Percentiles rank a stretch among this genome's conserved stretches.
Evolutionary conservation across 2,113 vertebrate genomes (phyloP).

Genomic region (Hiodon alosoides): DNA sequence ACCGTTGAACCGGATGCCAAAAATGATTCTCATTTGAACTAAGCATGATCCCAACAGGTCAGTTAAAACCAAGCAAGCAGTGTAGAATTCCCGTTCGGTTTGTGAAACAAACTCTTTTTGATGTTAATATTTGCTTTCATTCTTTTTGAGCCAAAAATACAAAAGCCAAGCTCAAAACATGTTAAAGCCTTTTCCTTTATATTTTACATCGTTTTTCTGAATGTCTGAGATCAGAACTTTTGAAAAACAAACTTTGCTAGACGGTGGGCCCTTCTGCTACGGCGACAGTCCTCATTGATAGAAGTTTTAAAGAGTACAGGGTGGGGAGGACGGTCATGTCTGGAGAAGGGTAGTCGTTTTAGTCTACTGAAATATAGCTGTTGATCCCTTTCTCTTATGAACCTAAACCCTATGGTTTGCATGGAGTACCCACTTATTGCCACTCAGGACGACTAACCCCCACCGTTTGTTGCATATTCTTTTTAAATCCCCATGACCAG

Average conservation of each 20-base stretch:
- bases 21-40: not conserved
- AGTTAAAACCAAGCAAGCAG: not conserved
- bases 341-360: no score
- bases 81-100: not conserved
- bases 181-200: not conserved
- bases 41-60: not conserved
- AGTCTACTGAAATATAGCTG: no score
- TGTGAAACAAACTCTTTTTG: constrained; percentile 1
- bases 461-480: not conserved
- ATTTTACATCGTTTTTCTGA: not conserved
- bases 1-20: not conserved
- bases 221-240: not conserved
- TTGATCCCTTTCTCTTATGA: no score
- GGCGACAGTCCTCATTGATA: no score
- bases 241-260: no score
- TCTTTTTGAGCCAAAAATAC: constrained; percentile 8
- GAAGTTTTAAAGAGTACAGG: no score
- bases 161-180: constrained; percentile 6
- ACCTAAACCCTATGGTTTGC: no score
- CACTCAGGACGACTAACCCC: no score
- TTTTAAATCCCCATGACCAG: not conserved
- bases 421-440: no score
- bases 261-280: no score
- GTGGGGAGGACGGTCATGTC: no score
- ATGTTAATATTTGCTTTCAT: not conserved